Evolutionary conservation across 2,113 vertebrate species (phyloP), one percentile per base, ranked within the genome.

Genomic region (Leptobrachium leishanense): DNA sequence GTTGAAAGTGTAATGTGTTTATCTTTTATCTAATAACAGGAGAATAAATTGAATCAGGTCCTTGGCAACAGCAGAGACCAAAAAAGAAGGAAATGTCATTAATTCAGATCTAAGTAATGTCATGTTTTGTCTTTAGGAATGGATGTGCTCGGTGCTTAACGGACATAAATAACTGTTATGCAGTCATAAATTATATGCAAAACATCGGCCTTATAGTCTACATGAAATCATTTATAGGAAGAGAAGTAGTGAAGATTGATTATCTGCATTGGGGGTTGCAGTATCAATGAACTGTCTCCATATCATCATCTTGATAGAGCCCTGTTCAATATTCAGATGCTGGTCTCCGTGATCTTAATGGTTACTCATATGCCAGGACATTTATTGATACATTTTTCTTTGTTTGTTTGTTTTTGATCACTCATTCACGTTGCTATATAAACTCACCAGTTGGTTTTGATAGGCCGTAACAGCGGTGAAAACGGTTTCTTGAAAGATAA

Each of bases 391-490:
- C 46, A 50, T 50, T 50, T 50, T 50, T 50, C 8, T 50, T 31
- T 31, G 20, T 31, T 31, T 31, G 20, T 31, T 31, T 31, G 20
- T 31, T 50, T 50, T 50, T 50, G 8, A 50, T 8, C 46, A 50
- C 4, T 50, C 46, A 5, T 50, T 50, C 8, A 50, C 4, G 46
- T 50, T 50, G 46, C 46, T 5, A 50, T 5, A 50, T 2, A 2
- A 63, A 93, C 97, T 97, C 83, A 99, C 98, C 93, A 99, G 77
- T 73, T 99, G 98, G 86, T 99, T 99, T 91, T 99, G 98, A 83
- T 99, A 99, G 82, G 98, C 97, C 0, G 98, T 99, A 86, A 99
- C 98, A 0, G 98, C 98, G 0, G 97, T 99, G 84, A 99, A 99
- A 75, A 98, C 97, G 0, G 97, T 99, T 89, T 99, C 98, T 0